phyloP scores from a whole-genome alignment of 2,113 vertebrate genomes.

The Rallus limicola region DNA sequence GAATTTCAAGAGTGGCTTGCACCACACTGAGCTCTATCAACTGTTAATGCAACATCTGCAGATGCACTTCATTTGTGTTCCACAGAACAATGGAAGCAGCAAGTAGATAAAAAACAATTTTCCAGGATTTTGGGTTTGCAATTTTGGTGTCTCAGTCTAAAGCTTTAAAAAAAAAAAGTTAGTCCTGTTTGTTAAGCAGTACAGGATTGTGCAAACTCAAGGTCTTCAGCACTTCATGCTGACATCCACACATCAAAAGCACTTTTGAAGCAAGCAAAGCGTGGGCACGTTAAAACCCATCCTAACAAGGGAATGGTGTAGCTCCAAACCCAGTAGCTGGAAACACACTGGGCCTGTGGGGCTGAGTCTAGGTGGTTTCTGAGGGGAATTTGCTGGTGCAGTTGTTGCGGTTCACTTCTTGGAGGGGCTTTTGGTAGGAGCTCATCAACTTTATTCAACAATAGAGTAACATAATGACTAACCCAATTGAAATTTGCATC shows the following conservation, averaged over 20 bases:
- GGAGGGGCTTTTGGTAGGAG: background rate
- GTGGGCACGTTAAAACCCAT: background rate
- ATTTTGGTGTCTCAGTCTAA: background rate
- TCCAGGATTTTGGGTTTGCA: background rate
- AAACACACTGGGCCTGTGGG: accelerated
- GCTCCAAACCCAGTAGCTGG: background rate
- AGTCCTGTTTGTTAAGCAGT: too few species aligned
- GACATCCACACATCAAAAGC: background rate
- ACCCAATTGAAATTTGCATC: background rate
- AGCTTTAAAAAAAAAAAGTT: background rate
- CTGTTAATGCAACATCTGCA: background rate
- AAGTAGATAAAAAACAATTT: background rate
- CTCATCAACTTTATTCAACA: background rate
- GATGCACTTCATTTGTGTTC: background rate
- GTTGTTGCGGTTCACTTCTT: background rate
- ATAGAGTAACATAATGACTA: background rate
- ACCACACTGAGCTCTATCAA: background rate
- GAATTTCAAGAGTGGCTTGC: background rate
- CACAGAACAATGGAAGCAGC: background rate
- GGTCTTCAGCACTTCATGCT: too few species aligned
- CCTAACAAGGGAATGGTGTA: background rate
- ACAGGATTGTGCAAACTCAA: too few species aligned
- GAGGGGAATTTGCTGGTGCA: background rate
- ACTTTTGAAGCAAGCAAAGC: background rate
- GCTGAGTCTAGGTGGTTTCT: background rate